Evolutionary conservation across 2,113 vertebrate species (phyloP), one percentile per base, ranked within the genome.

Genomic region (Siniperca knerii): DNA sequence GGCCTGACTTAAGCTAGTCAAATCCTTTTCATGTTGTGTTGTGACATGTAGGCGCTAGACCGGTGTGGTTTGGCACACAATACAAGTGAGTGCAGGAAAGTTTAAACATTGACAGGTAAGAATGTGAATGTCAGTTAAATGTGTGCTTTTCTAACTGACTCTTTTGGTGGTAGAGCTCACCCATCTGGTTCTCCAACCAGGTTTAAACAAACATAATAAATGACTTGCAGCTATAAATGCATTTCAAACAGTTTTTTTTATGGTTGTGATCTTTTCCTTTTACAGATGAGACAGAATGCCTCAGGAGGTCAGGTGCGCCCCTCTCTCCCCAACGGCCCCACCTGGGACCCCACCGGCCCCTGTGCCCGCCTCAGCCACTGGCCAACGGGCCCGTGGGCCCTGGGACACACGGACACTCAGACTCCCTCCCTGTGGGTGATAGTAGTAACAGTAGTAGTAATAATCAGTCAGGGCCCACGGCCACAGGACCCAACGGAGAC

Each of bases 401-500:
- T 86, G 96, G 96, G 95, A 93, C 96, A 93, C 97, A 96, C 96
- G 95, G 98, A 98, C 95, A 96, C 90, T 91, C 60, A 11, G 90
- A 90, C 79, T 58, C 96, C 95, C 95, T 97, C 95, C 97, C 97
- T 91, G 95, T 96, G 96, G 97, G 97, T 94, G 97, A 97, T 96
- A 79, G 57, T 96, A 87, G 79, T 97, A 97, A 96, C 96, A 87
- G 77, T 89, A 88, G 79, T 87, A 91, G 79, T 93, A 92, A 93
- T 94, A 92, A 94, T 93, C 93, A 94, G 87, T 81, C 97, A 96
- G 94, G 93, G 97, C 96, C 96, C 95, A 92, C 96, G 95, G 97
- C 97, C 95, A 83, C 91, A 94, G 98, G 97, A 96, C 98, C 97
- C 97, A 99, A 99, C 93, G 97, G 98, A 98, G 98, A 98, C 87